Percentiles rank a stretch among this genome's conserved stretches.
phyloP scores from a whole-genome alignment of 2,888 invertebrate genomes.

The Synanthedon vespiformis region DNA sequence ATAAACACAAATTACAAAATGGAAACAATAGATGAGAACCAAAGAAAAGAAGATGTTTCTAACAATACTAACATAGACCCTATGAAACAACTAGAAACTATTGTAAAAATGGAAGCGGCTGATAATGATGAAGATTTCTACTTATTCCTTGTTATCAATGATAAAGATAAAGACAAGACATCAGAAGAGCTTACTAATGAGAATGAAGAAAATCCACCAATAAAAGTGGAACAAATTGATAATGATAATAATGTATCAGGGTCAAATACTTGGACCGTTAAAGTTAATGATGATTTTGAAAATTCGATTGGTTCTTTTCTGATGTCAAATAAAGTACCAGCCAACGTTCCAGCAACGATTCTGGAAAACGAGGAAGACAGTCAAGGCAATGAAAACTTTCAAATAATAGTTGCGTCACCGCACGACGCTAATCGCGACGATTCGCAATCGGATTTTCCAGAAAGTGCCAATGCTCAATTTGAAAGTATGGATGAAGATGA shows the following conservation, averaged over 20 bases:
- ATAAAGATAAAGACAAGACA: constrained; percentile 27
- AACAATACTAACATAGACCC: constrained; percentile 28
- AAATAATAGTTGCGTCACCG: constrained; percentile 31
- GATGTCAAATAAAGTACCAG: constrained; percentile 40
- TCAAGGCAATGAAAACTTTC: constrained; percentile 26
- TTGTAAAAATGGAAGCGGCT: constrained; percentile 49
- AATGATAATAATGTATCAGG: constrained; percentile 8
- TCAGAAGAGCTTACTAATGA: constrained; percentile 6
- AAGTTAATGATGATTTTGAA: constrained; percentile 25
- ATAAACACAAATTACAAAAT: not conserved
- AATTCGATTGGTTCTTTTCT: constrained; percentile 46
- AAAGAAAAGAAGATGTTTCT: constrained; percentile 20
- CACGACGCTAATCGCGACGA: constrained; percentile 15
- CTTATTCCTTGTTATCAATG: constrained; percentile 60
- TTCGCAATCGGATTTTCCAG: constrained; percentile 16
- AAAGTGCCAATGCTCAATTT: constrained; percentile 14
- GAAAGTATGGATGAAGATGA: constrained; percentile 17
- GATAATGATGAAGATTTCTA: constrained; percentile 62
- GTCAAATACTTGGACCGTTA: constrained; percentile 7
- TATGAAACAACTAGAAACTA: constrained; percentile 45
- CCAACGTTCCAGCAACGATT: constrained; percentile 57
- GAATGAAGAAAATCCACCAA: not conserved
- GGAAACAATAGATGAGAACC: constrained; percentile 10
- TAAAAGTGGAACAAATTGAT: constrained; percentile 13
- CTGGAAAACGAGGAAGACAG: constrained; percentile 53